Evolutionary conservation across 1,140 invertebrate species (phyloP), one percentile per base, ranked within the genome.

Genomic region (Atta cephalotes): DNA sequence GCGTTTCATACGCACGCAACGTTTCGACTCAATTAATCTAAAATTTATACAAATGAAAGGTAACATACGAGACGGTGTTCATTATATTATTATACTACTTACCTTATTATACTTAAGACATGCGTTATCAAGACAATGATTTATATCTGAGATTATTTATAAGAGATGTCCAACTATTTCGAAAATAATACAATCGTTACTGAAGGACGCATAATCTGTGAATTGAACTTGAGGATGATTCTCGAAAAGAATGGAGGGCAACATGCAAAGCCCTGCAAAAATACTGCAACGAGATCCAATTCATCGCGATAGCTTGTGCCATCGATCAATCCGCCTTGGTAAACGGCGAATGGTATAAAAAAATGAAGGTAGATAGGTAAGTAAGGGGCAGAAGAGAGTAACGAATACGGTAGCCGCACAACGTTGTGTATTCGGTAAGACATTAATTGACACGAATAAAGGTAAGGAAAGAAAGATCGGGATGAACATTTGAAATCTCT

Each of bases 391-490:
- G 53, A 80, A 60, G 74, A 85, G 70, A 53, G 68, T 78, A 90
- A 68, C 84, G 72, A 25, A 78, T 81, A 78, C 80, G 87, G 84
- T 91, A 91, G 89, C 89, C 78, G 89, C 49, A 87, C 87, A 88
- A 86, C 87, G 87, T 88, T 91, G 82, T 91, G 82, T 85, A 88
- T 77, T 87, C 91, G 88, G 90, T 92, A 89, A 85, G 95, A 95
- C 94, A 95, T 95, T 95, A 95, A 95, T 95, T 95, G 95, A 95
- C 95, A 94, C 93, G 92, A 91, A 90, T 71, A 72, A 63, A 84
- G 68, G 28, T 68, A n/a, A 31, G 3, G 56, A 76, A n/a, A 39
- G 56, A 84, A 35, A 51, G 80, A 51, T 56, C 68, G 39, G 56
- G 74, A 16, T 35, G 70, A 35, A 35, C 31, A 5, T 35, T 35